These are phyloP conservation scores for Dasyurus viverrinus DNA, from an alignment of 2,113 vertebrate genomes.

Conservation along the genomic window DNA sequence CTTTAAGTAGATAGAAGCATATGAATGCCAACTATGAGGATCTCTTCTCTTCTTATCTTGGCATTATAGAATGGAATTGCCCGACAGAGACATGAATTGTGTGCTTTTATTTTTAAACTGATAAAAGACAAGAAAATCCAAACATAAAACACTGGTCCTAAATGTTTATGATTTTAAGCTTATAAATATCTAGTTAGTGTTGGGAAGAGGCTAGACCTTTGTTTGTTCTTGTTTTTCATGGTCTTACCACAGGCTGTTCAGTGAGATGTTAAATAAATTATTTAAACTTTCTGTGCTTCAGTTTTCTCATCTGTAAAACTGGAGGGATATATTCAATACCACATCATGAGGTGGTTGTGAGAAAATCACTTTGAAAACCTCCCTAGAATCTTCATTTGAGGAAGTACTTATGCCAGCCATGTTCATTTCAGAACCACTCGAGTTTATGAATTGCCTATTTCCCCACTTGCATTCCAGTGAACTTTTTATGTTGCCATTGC, in stretches of 20 bases:
- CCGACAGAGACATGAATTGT: slow-evolving; percentile 57
- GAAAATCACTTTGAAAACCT: neutral
- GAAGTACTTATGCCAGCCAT: neutral
- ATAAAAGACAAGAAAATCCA: slow-evolving; percentile 68
- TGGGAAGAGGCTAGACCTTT: neutral
- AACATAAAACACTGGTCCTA: slow-evolving; percentile 64
- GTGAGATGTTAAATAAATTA: neutral
- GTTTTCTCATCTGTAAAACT: neutral
- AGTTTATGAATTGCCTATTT: neutral
- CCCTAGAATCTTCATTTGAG: neutral
- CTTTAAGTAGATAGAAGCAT: slow-evolving; percentile 43
- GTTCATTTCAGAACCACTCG: neutral
- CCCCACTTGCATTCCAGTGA: neutral
- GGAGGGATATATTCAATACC: neutral
- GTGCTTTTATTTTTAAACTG: slow-evolving; percentile 71
- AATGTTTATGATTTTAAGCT: slow-evolving; percentile 66
- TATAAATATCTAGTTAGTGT: slow-evolving; percentile 57
- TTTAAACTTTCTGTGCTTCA: neutral
- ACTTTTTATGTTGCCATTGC: neutral
- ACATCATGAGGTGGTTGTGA: neutral
- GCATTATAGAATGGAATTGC: slow-evolving; percentile 51
- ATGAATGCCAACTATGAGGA: slow-evolving; percentile 36
- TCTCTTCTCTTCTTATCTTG: slow-evolving; percentile 61
- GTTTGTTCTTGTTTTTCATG: neutral
- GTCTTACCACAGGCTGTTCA: neutral